Percentiles rank a stretch among this genome's conserved stretches.
These are phyloP conservation scores for Halcyon malimbica DNA, from an alignment of 2,113 vertebrate genomes.

Conservation along the genomic window DNA sequence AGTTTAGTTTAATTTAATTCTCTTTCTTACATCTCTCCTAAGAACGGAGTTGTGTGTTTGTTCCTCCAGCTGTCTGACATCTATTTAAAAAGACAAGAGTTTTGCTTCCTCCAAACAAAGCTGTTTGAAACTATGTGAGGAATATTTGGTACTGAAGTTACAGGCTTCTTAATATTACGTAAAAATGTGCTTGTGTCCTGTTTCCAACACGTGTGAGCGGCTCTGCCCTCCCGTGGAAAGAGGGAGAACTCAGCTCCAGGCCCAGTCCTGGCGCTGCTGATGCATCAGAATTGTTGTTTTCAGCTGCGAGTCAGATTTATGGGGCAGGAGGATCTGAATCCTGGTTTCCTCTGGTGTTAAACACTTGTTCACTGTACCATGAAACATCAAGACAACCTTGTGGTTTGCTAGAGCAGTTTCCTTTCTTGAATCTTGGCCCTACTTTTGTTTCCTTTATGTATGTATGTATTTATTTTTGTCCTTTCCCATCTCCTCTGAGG, in stretches of 20 bases:
- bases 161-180: neutral
- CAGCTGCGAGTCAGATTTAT: neutral
- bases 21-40: neutral
- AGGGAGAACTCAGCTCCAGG: neutral
- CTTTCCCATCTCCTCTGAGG: neutral
- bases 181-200: neutral
- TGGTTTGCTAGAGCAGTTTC: neutral
- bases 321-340: neutral
- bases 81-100: neutral
- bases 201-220: neutral
- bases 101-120: neutral
- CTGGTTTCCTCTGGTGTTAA: neutral
- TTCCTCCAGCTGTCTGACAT: neutral
- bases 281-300: neutral
- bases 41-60: neutral
- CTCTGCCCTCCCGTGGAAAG: conserved; percentile 45
- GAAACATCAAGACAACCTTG: neutral
- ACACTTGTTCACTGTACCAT: neutral
- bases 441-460: neutral
- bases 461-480: neutral
- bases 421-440: neutral
- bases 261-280: rapidly evolving
- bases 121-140: neutral
- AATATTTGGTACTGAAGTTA: neutral
- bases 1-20: neutral